These are phyloP conservation scores for Proteles cristata DNA, from an alignment of 2,113 vertebrate species.

Conservation along the genomic window DNA sequence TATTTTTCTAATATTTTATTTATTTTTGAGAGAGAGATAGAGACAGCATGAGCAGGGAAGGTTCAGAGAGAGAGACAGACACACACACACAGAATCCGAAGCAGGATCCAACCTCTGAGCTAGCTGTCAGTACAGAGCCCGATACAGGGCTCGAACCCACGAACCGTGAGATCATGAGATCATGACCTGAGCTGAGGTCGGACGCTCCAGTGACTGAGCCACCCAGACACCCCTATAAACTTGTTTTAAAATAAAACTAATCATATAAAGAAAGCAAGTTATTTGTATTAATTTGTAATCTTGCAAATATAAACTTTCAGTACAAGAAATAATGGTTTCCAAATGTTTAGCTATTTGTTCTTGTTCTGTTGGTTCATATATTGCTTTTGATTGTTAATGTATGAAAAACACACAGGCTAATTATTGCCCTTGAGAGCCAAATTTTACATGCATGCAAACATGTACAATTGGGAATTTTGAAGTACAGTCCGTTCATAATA, in stretches of 20 bases:
- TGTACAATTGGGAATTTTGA: not conserved
- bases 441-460: not conserved
- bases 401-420: not conserved
- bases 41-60: no score
- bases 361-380: not conserved
- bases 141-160: no score
- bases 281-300: not conserved
- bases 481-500: not conserved
- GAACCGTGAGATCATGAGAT: no score
- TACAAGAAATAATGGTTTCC: not conserved
- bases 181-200: no score
- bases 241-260: constrained; percentile 42
- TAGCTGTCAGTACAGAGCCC: no score
- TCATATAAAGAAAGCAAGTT: not conserved
- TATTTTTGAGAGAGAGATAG: no score
- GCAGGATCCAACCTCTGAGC: no score
- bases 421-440: not conserved
- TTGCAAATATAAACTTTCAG: not conserved
- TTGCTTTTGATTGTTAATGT: not conserved
- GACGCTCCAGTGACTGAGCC: no score
- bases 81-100: no score
- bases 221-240: not conserved
- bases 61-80: no score
- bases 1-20: no score
- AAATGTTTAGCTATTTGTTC: not conserved